These are phyloP conservation scores for Tetragonula carbonaria DNA, from an alignment of 2,888 invertebrate genomes.

Conservation along the genomic window DNA sequence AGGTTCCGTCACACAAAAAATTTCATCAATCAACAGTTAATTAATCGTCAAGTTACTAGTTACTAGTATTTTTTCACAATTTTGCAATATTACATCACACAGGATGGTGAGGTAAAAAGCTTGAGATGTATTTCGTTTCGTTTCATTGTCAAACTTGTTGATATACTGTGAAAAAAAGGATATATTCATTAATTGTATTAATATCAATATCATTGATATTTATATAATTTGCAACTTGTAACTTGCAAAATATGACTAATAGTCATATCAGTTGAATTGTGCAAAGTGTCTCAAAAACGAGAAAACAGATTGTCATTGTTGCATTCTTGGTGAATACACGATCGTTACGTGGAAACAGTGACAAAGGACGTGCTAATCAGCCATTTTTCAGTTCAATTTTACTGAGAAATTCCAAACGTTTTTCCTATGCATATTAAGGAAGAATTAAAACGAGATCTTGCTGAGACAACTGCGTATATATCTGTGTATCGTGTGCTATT, in stretches of 20 bases:
- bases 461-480: neutral
- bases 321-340: neutral
- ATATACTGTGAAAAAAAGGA: neutral
- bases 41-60: neutral
- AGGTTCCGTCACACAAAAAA: neutral
- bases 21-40: neutral
- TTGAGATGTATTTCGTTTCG: neutral
- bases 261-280: neutral
- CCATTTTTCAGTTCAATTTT: neutral
- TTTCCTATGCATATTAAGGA: conserved; percentile 7
- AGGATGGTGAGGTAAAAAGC: no score
- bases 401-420: conserved; percentile 3
- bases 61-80: neutral
- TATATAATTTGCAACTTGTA: neutral
- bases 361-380: conserved; percentile 27
- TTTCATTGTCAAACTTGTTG: neutral
- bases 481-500: neutral
- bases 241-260: neutral
- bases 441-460: neutral
- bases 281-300: neutral
- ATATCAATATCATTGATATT: no score
- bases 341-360: neutral
- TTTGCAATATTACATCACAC: neutral
- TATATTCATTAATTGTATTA: neutral
- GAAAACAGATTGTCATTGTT: neutral